phyloP scores from a whole-genome alignment of 2,888 invertebrate species.

The Dorcus parallelipipedus region DNA sequence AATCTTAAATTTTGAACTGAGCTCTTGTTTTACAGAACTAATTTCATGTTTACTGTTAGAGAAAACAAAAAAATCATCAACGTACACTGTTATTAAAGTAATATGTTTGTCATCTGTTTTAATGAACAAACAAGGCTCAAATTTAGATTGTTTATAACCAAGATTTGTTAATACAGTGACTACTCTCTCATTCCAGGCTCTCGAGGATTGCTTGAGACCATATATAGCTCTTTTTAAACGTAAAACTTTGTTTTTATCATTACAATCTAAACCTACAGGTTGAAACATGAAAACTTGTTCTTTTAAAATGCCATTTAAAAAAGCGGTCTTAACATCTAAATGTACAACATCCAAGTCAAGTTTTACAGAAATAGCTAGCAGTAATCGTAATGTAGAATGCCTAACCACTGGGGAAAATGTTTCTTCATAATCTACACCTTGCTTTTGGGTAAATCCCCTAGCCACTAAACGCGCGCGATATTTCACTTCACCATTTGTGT shows the following conservation, averaged over 20 bases:
- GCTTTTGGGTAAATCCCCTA: slow-evolving; percentile 21
- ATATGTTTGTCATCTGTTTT: slow-evolving; percentile 7
- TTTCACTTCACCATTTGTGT: no score
- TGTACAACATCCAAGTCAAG: slow-evolving; percentile 19
- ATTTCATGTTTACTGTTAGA: no score
- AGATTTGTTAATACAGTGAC: slow-evolving; percentile 10
- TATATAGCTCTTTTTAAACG: slow-evolving; percentile 17
- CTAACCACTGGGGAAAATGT: slow-evolving; percentile 28
- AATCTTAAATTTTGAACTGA: no score
- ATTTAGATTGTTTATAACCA: slow-evolving; percentile 18
- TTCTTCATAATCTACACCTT: slow-evolving; percentile 23
- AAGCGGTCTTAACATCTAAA: slow-evolving; percentile 31
- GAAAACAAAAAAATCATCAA: no score
- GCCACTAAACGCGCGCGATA: slow-evolving; percentile 11
- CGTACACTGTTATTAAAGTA: slow-evolving; percentile 16
- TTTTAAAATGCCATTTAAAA: slow-evolving; percentile 28
- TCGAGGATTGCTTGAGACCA: slow-evolving; percentile 17
- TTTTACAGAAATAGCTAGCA: slow-evolving; percentile 23
- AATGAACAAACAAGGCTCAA: slow-evolving; percentile 17
- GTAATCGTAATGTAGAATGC: slow-evolving; percentile 24
- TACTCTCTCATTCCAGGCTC: slow-evolving; percentile 18
- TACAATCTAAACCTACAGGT: slow-evolving; percentile 21
- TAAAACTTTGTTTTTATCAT: slow-evolving; percentile 13
- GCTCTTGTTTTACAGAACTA: no score
- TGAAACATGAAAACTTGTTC: slow-evolving; percentile 26